Base-by-base conservation (phyloP, 1,140 invertebrate species). In the Palaemon carinicauda region DNA sequence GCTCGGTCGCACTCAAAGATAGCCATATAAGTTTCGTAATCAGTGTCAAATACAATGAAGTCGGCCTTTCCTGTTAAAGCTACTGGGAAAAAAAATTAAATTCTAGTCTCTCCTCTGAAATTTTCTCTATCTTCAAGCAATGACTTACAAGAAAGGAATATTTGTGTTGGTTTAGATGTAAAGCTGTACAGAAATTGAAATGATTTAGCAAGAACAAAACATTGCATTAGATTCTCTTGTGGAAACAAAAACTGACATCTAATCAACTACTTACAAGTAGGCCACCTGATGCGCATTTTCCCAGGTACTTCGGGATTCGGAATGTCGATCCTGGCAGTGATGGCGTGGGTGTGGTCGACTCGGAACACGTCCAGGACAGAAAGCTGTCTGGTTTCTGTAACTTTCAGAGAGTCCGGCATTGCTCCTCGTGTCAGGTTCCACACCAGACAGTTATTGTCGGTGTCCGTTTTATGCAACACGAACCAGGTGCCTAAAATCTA, bases 381-480 rank as follows among this genome's bases (percentile, higher is more conserved):
- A 24, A 87, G 56, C 84, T 87, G 84, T 14, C 84, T 24, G 15
- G 84, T 53, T 60, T 87, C 84, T 27, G 75, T 87, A 15, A 87
- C 19, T 19, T 27, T 14, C 14, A 87, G 52, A 1, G 56, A 41
- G 53, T 87, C 84, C 17, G 65, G 52, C 5, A 33, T 60, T 21
- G 77, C 53, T 4, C 52, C 93, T 29, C 92, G 92, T 0, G 94
- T 95, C 90, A 96, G 95, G 90, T 96, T 96, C 90, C 96, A 96
- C 4, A 94, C 94, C 88, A 96, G 93, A 90, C 96, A 97, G 88
- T 94, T 93, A 56, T 95, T 96, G 0, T 94, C 94, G 0, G 96
- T 96, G 4, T 95, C 95, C 2, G 96, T 96, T 91, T 96, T 96
- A 91, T 96, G 95, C 21, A 96, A 94, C 0, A 95, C 96, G 91